phyloP scores from a whole-genome alignment of 2,888 invertebrate species.

The Torymus aiolomorphi region DNA sequence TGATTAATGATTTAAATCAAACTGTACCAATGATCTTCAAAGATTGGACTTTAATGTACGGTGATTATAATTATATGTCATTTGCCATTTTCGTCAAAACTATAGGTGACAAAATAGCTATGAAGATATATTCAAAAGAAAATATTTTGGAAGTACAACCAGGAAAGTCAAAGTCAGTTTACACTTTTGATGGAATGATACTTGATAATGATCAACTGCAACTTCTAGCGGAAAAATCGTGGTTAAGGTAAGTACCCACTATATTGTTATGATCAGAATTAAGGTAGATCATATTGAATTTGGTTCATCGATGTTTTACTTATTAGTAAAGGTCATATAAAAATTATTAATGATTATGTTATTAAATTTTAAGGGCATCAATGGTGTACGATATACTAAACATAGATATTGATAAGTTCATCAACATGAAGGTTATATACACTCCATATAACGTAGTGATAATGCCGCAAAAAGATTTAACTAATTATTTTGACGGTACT shows the following conservation, averaged over 20 bases:
- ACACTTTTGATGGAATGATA: constrained; percentile 60
- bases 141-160: constrained; percentile 63
- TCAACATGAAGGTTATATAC: constrained; percentile 22
- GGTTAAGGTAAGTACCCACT: too few relatives aligned
- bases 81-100: constrained; percentile 71
- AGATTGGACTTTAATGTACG: constrained; percentile 71
- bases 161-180: constrained; percentile 16
- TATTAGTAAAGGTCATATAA: too few relatives aligned
- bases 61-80: constrained; percentile 64
- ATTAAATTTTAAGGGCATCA: neutral
- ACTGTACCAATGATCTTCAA: constrained; percentile 47
- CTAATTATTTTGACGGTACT: constrained; percentile 37
- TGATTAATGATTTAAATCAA: constrained; percentile 47
- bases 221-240: constrained; percentile 43
- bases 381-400: constrained; percentile 17
- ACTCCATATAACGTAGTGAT: constrained; percentile 42
- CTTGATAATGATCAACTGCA: constrained; percentile 45
- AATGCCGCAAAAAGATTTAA: constrained; percentile 13
- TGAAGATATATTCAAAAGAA: constrained; percentile 57
- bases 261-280: too few relatives aligned
- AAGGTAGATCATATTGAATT: too few relatives aligned
- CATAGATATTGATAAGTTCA: constrained; percentile 4
- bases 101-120: constrained; percentile 62
- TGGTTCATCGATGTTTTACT: too few relatives aligned
- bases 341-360: too few relatives aligned